Base-by-base conservation (phyloP, 2,888 invertebrate species). In the Cephus pulcher region DNA sequence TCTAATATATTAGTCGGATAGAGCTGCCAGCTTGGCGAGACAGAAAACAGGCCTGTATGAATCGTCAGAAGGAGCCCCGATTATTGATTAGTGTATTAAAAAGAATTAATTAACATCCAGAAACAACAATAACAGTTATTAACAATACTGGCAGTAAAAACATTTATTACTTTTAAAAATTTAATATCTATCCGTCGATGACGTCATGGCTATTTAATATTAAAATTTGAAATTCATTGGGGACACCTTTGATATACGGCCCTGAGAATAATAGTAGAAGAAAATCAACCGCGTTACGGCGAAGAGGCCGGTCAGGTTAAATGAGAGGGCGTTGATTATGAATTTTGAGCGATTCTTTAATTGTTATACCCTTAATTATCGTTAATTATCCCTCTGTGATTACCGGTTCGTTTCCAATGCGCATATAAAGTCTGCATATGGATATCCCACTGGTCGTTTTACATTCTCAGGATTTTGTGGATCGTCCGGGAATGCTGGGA, bases 301-400 rank as follows among this genome's bases (percentile, higher is more conserved):
- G 76, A 74, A 75, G 77, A 69, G 81, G 76, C 73, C 73, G 81
- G 76, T 76, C 81, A 78, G 70, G 80, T 79, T 82, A 81, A 83
- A 86, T 80, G 82, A 83, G 81, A 79, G 84, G 86, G 85, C 86
- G 86, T 86, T 76, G 82, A 85, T 83, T 85, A 82, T 80, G 85
- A 79, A 79, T 79, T 84, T 80, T 80, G 81, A 84, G 82, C 76
- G 86, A 86, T 84, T 83, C 79, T 82, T 83, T 81, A 82, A 84
- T 84, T 81, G 84, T 83, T 81, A 81, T 83, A 77, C 82, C 82
- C 84, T 84, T 86, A 85, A 87, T 87, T 86, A 84, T 81, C 78
- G 83, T 83, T 87, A 86, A 86, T 86, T 86, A 84, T 80, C 77
- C 75, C 71, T 56, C 23, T 81, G 79, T 83, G 82, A 87, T 83